phyloP scores from a whole-genome alignment of 2,113 vertebrate species.

The Antigone vipio region DNA sequence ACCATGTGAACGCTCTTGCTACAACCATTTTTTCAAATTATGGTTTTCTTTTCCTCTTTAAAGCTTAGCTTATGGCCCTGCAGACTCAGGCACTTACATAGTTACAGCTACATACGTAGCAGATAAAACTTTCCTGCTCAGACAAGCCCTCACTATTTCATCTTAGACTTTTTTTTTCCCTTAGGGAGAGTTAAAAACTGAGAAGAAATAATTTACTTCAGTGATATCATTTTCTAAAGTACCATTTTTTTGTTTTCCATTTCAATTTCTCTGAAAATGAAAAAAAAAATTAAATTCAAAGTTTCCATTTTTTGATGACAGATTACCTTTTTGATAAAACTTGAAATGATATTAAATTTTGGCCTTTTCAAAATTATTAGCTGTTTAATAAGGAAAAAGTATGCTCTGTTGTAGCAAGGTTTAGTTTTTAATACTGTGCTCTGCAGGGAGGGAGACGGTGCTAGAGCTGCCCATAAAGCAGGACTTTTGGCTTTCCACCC shows the following conservation, averaged over 20 bases:
- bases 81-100: neutral
- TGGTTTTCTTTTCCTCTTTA: neutral
- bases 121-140: conserved; percentile 11
- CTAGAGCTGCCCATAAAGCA: neutral
- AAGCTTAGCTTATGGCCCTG: neutral
- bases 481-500: neutral
- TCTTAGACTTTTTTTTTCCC: neutral
- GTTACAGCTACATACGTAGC: neutral
- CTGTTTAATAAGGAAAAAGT: neutral
- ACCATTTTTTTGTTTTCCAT: neutral
- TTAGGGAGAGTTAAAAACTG: neutral
- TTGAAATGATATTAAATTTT: neutral
- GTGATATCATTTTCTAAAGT: neutral
- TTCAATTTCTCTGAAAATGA: neutral
- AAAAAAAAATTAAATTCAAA: neutral
- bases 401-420: neutral
- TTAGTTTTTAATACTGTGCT: neutral
- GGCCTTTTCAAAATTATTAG: neutral
- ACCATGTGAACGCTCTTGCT: neutral
- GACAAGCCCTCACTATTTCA: neutral
- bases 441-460: neutral
- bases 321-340: neutral
- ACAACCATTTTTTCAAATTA: neutral
- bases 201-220: neutral
- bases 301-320: neutral